These are phyloP conservation scores for Dendropsophus ebraccatus DNA, from an alignment of 2,113 vertebrate genomes.

Conservation along the genomic window DNA sequence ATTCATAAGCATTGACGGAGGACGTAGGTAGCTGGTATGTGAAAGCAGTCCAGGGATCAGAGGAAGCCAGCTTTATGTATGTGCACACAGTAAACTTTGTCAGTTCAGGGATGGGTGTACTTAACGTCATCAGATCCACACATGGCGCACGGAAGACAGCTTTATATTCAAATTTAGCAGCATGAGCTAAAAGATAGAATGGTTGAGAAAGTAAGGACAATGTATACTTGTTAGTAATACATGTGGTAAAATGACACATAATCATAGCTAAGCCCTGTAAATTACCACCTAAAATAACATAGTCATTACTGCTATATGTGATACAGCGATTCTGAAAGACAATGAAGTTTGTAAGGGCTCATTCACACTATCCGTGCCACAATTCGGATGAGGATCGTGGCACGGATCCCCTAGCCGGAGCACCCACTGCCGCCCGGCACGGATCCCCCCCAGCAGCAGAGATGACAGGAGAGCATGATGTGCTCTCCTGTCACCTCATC, in stretches of 20 bases:
- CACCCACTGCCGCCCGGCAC: no score
- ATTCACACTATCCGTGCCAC: no score
- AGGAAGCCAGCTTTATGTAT: constrained; percentile 63
- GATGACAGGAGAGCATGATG: no score
- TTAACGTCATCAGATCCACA: constrained; percentile 66
- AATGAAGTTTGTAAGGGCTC: no score
- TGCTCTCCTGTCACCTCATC: no score
- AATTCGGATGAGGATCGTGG: no score
- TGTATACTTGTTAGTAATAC: background rate
- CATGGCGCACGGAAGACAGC: constrained; percentile 67
- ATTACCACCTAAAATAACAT: no score
- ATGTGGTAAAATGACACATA: background rate
- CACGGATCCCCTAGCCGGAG: no score
- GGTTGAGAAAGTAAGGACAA: background rate
- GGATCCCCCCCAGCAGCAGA: no score
- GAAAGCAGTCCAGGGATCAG: constrained; percentile 65
- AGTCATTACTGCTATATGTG: no score
- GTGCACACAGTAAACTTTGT: constrained; percentile 69
- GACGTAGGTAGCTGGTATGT: constrained; percentile 63
- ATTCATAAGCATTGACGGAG: constrained; percentile 59
- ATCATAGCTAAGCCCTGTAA: background rate
- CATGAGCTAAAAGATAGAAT: constrained; percentile 65
- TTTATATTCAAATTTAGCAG: constrained; percentile 67
- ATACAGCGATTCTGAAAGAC: no score
- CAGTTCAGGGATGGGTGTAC: constrained; percentile 63